Percentiles rank a stretch among this genome's conserved stretches.
Conservation (phyloP, 2,113 vertebrate genomes). For the Phaethornis superciliosus region DNA sequence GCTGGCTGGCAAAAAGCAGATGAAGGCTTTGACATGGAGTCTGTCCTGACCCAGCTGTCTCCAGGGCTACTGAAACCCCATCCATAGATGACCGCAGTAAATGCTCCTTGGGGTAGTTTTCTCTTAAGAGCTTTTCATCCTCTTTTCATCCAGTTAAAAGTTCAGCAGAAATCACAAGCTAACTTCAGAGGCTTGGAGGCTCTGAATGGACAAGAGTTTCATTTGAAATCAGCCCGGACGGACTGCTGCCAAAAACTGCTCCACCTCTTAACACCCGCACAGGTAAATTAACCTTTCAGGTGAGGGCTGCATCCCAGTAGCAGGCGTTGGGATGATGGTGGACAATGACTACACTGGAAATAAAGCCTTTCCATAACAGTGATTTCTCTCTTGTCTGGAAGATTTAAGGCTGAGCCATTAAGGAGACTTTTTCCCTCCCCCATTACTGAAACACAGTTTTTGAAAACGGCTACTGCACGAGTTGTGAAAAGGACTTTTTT, state of each 20-base stretch:
- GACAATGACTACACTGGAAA: neutral
- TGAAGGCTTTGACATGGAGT: neutral
- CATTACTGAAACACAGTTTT: neutral
- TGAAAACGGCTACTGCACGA: neutral
- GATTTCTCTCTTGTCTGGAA: neutral
- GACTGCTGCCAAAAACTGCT: neutral
- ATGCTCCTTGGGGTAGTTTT: neutral
- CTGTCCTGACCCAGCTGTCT: neutral
- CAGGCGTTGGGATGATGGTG: neutral
- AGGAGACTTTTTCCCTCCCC: neutral
- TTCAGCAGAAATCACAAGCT: neutral
- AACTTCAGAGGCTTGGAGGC: rapidly evolving
- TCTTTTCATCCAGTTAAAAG: neutral
- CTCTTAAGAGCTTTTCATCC: neutral
- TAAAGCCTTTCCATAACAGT: neutral
- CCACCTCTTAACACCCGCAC: neutral
- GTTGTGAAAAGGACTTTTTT: neutral
- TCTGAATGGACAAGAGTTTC: rapidly evolving
- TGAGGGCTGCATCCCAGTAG: neutral
- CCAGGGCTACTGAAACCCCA: neutral
- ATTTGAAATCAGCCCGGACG: neutral
- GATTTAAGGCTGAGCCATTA: neutral
- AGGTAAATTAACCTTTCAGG: neutral
- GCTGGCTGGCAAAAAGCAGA: neutral
- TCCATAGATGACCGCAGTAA: neutral